Conservation (phyloP, 1,140 invertebrate genomes). For the Hetaerina americana region DNA sequence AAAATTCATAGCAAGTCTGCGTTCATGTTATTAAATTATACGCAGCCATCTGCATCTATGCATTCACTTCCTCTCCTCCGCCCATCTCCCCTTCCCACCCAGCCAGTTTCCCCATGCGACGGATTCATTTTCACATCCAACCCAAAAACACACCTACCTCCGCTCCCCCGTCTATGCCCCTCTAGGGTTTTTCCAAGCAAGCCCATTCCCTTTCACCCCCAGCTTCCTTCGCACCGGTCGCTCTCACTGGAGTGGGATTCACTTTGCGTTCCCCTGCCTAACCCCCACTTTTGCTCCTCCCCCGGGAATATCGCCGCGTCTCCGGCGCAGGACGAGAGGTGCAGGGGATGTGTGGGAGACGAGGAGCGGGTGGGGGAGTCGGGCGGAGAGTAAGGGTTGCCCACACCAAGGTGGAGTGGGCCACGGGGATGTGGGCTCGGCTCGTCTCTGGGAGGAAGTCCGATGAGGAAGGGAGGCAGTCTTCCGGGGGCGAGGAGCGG, state of each 20-base stretch:
- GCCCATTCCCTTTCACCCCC: neutral
- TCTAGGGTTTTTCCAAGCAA: no score
- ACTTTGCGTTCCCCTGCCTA: neutral
- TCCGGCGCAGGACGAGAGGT: no score
- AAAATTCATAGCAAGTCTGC: no score
- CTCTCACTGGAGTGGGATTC: neutral
- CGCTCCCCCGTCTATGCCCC: neutral
- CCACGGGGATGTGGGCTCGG: neutral
- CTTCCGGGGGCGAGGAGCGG: no score
- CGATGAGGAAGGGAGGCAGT: neutral
- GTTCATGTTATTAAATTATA: no score
- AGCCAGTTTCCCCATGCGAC: neutral
- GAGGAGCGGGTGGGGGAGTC: neutral
- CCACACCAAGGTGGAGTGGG: neutral
- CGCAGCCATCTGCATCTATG: no score
- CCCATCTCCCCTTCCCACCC: no score
- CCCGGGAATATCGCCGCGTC: neutral
- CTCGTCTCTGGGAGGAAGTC: neutral
- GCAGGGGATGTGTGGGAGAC: no score
- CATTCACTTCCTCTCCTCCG: no score
- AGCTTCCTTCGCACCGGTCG: neutral
- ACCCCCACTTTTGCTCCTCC: neutral
- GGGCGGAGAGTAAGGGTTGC: neutral
- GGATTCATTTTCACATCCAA: neutral
- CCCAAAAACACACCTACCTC: neutral